Conservation (phyloP, 1,140 invertebrate species). For the Panonychus citri region DNA sequence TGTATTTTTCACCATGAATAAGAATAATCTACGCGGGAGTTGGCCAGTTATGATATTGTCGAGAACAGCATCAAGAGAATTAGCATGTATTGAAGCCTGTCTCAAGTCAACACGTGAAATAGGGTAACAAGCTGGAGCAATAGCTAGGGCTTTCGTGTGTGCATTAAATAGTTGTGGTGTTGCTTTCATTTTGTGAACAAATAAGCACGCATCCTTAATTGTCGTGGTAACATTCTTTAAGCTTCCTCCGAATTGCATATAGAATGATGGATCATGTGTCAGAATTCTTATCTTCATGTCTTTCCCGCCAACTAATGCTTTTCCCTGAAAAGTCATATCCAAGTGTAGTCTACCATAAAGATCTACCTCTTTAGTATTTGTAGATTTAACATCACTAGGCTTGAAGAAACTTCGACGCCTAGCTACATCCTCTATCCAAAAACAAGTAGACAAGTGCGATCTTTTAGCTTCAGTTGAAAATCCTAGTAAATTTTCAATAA, state of each 20-base stretch:
- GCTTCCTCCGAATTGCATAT: too few species aligned
- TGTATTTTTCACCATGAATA: neutral
- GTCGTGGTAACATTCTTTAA: neutral
- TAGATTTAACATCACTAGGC: neutral
- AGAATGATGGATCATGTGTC: too few species aligned
- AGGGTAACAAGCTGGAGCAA: too few species aligned
- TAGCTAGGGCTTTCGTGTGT: too few species aligned
- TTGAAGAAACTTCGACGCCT: neutral
- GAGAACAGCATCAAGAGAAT: neutral
- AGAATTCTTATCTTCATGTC: too few species aligned
- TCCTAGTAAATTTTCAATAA: neutral
- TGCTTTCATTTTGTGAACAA: too few species aligned
- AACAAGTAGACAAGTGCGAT: neutral
- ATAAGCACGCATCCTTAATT: too few species aligned
- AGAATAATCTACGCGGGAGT: neutral
- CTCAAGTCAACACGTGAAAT: too few species aligned
- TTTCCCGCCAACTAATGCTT: neutral
- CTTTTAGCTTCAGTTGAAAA: neutral
- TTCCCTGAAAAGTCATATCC: neutral
- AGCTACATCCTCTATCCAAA: neutral
- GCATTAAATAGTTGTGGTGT: neutral
- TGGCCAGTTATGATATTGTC: constrained; percentile 1
- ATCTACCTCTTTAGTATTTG: neutral
- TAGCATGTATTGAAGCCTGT: neutral
- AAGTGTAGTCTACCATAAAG: neutral